Conservation (phyloP, 2,113 vertebrate genomes). For the Paraplagusia blochii region DNA sequence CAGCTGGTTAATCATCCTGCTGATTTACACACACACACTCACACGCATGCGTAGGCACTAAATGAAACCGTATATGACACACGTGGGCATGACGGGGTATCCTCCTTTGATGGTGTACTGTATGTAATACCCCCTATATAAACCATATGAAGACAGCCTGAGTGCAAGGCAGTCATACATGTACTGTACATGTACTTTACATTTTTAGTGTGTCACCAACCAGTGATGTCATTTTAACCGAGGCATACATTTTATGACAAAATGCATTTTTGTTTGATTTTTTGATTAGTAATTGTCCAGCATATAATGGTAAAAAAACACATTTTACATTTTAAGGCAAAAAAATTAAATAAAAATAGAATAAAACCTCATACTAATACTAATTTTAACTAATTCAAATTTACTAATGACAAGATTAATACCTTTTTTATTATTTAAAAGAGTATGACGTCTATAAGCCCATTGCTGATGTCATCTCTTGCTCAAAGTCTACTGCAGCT, state of each 20-base stretch:
- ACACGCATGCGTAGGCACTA: neutral
- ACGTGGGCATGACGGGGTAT: constrained; percentile 26
- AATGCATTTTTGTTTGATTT: too few relatives aligned
- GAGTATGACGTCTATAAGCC: neutral
- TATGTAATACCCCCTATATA: constrained; percentile 17
- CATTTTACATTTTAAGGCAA: too few relatives aligned
- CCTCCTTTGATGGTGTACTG: constrained; percentile 5
- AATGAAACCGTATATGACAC: constrained; percentile 26
- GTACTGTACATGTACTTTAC: neutral
- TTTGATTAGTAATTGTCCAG: too few relatives aligned
- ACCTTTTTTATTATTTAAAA: neutral
- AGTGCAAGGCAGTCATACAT: constrained; percentile 27
- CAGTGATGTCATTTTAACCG: constrained; percentile 15
- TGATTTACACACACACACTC: constrained; percentile 6
- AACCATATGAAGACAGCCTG: constrained; percentile 4
- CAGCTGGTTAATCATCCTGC: constrained; percentile 45
- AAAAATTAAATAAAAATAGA: too few relatives aligned
- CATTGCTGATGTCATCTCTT: neutral
- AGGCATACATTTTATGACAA: neutral
- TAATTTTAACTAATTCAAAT: too few relatives aligned
- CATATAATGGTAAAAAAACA: too few relatives aligned
- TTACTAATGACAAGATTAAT: too few relatives aligned
- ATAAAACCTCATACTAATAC: too few relatives aligned
- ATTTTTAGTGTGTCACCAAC: constrained; percentile 5
- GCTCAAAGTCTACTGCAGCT: neutral